Evolutionary conservation across 1,140 invertebrate species (phyloP).

Genomic region (Drosophila jambulina): DNA sequence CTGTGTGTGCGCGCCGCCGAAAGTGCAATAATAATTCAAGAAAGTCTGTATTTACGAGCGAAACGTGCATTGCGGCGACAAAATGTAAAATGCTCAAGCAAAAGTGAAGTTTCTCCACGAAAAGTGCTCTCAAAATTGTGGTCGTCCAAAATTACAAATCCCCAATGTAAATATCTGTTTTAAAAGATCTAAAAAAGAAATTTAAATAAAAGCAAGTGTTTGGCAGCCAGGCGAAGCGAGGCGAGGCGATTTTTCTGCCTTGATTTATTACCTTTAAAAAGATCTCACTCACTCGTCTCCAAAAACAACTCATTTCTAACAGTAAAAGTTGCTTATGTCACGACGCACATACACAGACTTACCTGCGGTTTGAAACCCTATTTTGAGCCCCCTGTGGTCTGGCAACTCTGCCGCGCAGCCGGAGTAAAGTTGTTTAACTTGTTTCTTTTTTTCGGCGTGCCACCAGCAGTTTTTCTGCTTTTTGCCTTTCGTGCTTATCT

Average conservation of each 20-base stretch:
- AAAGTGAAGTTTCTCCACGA: conserved; percentile 50
- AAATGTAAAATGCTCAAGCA: conserved; percentile 68
- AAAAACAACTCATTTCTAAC: conserved; percentile 71
- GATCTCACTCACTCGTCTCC: conserved; percentile 52
- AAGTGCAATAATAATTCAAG: conserved; percentile 72
- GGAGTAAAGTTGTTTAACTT: conserved; percentile 78
- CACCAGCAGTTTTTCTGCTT: conserved; percentile 71
- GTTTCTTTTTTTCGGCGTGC: conserved; percentile 76
- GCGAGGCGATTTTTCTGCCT: conserved; percentile 11
- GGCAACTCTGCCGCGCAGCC: conserved; percentile 62
- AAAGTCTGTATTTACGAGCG: conserved; percentile 64
- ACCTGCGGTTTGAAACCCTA: conserved; percentile 35
- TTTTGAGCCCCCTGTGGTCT: conserved; percentile 54
- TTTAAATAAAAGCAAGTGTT: conserved; percentile 32
- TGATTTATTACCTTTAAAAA: conserved; percentile 19
- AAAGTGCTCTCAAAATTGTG: conserved; percentile 30
- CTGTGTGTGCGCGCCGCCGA: conserved; percentile 23
- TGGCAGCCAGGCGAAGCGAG: conserved; percentile 57
- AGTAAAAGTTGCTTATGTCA: conserved; percentile 83
- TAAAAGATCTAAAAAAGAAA: conserved; percentile 24
- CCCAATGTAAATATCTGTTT: conserved; percentile 56
- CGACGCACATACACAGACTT: conserved; percentile 47
- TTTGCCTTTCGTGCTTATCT: conserved; percentile 66
- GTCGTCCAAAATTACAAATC: conserved; percentile 23
- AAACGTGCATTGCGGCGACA: conserved; percentile 75